Evolutionary conservation across 2,113 vertebrate genomes (phyloP).

Genomic region (Lathamus discolor): DNA sequence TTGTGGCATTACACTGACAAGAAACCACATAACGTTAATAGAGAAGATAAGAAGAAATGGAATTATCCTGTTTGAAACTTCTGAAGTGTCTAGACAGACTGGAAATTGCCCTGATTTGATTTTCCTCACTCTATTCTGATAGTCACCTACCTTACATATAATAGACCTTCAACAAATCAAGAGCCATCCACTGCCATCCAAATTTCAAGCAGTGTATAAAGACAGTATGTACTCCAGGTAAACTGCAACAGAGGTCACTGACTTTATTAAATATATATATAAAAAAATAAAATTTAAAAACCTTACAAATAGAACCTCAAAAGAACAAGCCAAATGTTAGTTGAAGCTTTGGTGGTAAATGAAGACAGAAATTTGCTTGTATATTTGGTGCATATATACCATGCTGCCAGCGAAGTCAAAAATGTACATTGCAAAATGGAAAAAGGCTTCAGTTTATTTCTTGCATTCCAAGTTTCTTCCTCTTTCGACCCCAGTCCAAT

Average conservation of each 20-base stretch:
- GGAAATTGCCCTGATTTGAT: not conserved
- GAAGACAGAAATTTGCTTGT: not conserved
- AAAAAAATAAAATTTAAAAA: not conserved
- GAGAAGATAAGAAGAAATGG: not conserved
- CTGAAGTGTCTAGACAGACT: not conserved
- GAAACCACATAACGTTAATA: not conserved
- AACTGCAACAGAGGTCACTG: not conserved
- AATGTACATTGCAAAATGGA: not conserved
- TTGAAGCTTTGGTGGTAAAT: not conserved
- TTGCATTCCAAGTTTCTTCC: not conserved
- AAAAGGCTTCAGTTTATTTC: not conserved
- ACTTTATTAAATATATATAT: not conserved
- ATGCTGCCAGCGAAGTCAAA: not conserved
- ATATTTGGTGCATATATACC: not conserved
- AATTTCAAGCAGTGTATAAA: not conserved
- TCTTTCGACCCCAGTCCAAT: not conserved
- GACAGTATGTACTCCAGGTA: not conserved
- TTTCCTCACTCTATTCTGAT: not conserved
- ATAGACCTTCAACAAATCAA: not conserved
- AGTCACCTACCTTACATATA: not conserved
- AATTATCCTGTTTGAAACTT: constrained; percentile 8
- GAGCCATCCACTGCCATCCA: not conserved
- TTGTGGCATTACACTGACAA: not conserved
- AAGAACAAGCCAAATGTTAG: not conserved
- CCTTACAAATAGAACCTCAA: not conserved